phyloP scores from a whole-genome alignment of 2,113 vertebrate species.

The Alectura lathami region DNA sequence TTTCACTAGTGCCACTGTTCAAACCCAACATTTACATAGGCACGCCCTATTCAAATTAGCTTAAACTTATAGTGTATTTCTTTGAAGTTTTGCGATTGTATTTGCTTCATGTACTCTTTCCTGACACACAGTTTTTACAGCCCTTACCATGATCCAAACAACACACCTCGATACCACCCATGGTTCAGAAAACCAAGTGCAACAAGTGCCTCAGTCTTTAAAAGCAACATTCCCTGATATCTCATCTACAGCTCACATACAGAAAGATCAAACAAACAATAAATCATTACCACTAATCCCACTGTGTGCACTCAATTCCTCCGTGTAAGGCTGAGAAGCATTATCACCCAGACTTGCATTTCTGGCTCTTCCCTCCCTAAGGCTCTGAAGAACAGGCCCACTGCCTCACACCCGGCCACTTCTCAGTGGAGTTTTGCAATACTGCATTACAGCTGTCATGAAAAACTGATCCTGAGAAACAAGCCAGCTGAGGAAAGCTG shows the following conservation, averaged over 20 bases:
- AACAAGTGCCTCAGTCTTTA: neutral
- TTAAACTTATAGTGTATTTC: neutral
- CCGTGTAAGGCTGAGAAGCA: accelerated
- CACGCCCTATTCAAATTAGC: neutral
- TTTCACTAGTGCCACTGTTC: neutral
- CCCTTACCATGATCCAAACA: no score
- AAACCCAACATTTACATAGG: neutral
- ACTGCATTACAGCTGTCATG: accelerated
- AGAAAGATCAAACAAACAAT: neutral
- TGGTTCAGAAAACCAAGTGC: neutral
- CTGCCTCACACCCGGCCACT: accelerated
- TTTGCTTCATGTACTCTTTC: neutral
- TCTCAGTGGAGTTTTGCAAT: neutral
- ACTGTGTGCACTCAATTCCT: accelerated
- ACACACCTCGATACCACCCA: neutral
- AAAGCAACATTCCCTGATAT: neutral
- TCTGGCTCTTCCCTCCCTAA: no score
- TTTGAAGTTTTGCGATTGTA: accelerated
- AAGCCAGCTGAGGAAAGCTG: neutral
- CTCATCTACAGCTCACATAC: neutral
- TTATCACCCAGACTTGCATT: no score
- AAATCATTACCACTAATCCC: neutral
- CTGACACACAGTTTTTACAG: neutral
- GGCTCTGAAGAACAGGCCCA: neutral
- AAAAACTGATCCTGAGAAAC: neutral